These are phyloP conservation scores for Drosophila oshimai DNA, from an alignment of 1,140 invertebrate species.

Conservation along the genomic window DNA sequence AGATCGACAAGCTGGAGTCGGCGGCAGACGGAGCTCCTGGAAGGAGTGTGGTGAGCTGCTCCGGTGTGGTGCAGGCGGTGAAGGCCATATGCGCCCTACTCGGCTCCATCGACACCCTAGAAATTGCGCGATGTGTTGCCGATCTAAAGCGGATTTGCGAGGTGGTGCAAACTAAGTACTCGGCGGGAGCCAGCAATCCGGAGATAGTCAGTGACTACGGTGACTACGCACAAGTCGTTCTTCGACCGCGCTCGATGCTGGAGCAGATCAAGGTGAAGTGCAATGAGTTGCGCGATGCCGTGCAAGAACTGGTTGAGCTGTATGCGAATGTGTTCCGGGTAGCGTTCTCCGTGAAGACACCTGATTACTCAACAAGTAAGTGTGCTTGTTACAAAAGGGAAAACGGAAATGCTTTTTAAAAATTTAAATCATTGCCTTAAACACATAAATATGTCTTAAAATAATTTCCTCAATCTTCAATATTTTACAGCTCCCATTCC, in stretches of 20 bases:
- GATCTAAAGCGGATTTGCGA: conserved; percentile 87
- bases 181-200: conserved; percentile 59
- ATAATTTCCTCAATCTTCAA: too few relatives aligned
- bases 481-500: conserved; percentile 85
- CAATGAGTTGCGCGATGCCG: conserved; percentile 88
- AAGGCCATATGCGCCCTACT: conserved; percentile 95
- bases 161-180: conserved; percentile 66
- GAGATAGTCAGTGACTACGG: conserved; percentile 84
- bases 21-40: conserved; percentile 85
- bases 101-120: conserved; percentile 93
- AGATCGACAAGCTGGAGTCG: conserved; percentile 89
- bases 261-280: conserved; percentile 86
- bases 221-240: conserved; percentile 85
- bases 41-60: conserved; percentile 83
- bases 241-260: conserved; percentile 84
- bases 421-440: too few relatives aligned
- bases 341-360: conserved; percentile 85
- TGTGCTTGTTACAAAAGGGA: background rate
- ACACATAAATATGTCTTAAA: too few relatives aligned
- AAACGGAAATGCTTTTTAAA: too few relatives aligned
- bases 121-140: conserved; percentile 90
- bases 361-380: conserved; percentile 75
- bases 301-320: conserved; percentile 90
- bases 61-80: conserved; percentile 91
- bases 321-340: conserved; percentile 93